phyloP scores from a whole-genome alignment of 2,797 vertebrate species.

The Aulostomus chinensis region DNA sequence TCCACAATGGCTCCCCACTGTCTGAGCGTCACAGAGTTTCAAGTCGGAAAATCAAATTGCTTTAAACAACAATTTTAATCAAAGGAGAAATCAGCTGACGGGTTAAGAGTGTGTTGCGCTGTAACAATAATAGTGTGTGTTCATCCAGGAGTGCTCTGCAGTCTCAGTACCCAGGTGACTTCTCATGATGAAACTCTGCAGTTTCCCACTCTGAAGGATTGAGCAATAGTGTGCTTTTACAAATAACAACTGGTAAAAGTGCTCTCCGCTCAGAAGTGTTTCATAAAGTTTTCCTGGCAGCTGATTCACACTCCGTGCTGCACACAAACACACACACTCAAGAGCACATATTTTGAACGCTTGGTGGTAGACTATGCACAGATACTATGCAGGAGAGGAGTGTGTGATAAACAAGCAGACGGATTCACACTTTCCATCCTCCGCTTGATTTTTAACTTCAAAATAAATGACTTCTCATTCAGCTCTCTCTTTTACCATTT shows the following conservation, averaged over 20 bases:
- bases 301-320: constrained; percentile 2
- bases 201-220: constrained; percentile 25
- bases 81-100: constrained; percentile 10
- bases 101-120: constrained; percentile 17
- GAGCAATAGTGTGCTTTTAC: constrained; percentile 37
- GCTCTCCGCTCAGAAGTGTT: constrained; percentile 18
- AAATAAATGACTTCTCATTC: too few species aligned
- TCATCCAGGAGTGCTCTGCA: constrained; percentile 10
- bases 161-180: constrained; percentile 11
- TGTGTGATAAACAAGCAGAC: not conserved
- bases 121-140: constrained; percentile 20
- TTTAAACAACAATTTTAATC: too few species aligned
- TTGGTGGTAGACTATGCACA: constrained; percentile 52
- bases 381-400: constrained; percentile 16
- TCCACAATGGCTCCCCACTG: not conserved
- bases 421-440: constrained; percentile 2
- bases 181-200: constrained; percentile 25
- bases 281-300: constrained; percentile 51
- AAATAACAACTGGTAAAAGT: not conserved
- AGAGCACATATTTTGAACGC: constrained; percentile 13
- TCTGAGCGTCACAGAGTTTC: constrained; percentile 5
- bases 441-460: not conserved
- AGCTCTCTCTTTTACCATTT: too few species aligned
- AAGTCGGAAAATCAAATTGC: not conserved
- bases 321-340: constrained; percentile 1